A percentile compares a stretch with the other conserved stretches of the same genome.
These are phyloP conservation scores for Elephantulus edwardii DNA, from an alignment of 2,113 vertebrate species.

Conservation along the genomic window DNA sequence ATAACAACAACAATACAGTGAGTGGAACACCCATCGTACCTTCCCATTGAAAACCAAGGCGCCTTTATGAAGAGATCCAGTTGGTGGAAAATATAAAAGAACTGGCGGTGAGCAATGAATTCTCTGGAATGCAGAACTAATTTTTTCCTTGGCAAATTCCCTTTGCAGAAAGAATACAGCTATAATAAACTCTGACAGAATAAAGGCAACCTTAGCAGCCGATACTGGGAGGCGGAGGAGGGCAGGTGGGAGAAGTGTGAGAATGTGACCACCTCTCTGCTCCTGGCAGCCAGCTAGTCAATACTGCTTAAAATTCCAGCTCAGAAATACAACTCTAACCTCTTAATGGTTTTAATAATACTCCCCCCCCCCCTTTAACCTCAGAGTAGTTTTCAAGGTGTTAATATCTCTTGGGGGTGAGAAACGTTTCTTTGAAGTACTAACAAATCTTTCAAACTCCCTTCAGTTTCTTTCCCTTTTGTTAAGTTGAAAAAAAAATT, in stretches of 20 bases:
- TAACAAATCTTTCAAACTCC: constrained; percentile 38
- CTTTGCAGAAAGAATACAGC: not conserved
- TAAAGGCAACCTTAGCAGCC: not conserved
- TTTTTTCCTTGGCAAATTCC: constrained; percentile 5
- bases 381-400: constrained; percentile 50
- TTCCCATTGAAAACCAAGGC: not conserved
- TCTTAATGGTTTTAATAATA: constrained; percentile 6
- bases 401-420: not conserved
- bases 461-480: constrained; percentile 30
- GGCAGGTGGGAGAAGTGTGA: not conserved
- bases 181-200: constrained; percentile 15
- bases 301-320: not conserved
- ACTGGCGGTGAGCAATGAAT: not conserved
- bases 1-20: not conserved
- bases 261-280: not conserved
- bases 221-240: not conserved
- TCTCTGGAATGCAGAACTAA: constrained; percentile 15
- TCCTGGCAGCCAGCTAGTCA: not conserved
- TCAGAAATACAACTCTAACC: constrained; percentile 5
- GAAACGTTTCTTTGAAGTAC: constrained; percentile 40
- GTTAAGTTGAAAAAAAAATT: constrained; percentile 47
- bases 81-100: not conserved
- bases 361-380: constrained; percentile 33
- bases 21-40: not conserved
- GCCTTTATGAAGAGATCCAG: not conserved